Evolutionary conservation across 2,113 vertebrate species (phyloP).

Genomic region (Rhineura floridana): DNA sequence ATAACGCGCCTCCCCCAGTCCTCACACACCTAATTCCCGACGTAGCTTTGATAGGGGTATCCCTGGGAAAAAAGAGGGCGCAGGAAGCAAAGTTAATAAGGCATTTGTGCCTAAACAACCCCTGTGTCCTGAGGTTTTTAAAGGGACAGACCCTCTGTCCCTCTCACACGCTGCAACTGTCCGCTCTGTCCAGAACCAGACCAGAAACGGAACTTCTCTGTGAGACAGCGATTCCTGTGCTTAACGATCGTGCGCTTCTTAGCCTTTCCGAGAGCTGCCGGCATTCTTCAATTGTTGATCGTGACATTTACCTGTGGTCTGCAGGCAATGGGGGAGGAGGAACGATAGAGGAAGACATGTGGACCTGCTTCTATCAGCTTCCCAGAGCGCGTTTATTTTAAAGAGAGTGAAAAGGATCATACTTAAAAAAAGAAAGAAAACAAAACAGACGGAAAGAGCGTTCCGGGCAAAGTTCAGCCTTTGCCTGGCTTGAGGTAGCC

Average conservation of each 20-base stretch:
- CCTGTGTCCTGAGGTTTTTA: background rate
- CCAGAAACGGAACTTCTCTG: background rate
- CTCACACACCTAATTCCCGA: background rate
- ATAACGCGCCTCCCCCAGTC: background rate
- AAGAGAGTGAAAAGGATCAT: background rate
- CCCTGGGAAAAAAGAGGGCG: background rate
- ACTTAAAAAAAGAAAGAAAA: background rate
- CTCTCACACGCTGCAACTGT: background rate
- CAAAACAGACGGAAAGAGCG: no score
- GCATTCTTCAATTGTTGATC: background rate
- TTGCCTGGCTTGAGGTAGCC: background rate
- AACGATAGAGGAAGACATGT: background rate
- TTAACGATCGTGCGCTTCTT: no score
- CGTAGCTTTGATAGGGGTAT: background rate
- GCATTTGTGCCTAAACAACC: background rate
- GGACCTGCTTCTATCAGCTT: background rate
- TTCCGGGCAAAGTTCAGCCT: background rate
- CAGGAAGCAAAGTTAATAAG: slow-evolving; percentile 18
- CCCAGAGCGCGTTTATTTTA: background rate
- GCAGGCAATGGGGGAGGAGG: background rate
- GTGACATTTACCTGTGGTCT: background rate
- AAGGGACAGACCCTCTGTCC: background rate
- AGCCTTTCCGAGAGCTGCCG: background rate
- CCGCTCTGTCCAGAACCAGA: background rate
- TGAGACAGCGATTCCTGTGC: no score